Conservation (phyloP, 2,113 vertebrate genomes). For the Eolophus roseicapilla region DNA sequence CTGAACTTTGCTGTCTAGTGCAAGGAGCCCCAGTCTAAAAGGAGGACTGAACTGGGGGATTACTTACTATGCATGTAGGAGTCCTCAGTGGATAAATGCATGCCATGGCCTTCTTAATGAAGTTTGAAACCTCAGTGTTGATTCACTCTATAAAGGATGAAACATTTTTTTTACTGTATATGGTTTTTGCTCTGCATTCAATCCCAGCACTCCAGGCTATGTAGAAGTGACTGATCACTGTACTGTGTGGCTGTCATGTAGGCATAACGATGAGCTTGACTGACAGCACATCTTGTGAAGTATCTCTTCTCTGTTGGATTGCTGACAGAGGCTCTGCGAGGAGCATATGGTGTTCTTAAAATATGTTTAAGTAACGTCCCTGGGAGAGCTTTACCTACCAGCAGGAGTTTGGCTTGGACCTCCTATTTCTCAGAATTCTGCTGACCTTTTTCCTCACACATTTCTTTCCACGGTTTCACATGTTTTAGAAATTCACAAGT, state of each 20-base stretch:
- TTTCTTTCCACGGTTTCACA: slow-evolving; percentile 24
- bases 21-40: background rate
- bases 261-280: background rate
- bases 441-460: slow-evolving; percentile 21
- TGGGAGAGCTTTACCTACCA: slow-evolving; percentile 36
- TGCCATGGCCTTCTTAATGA: background rate
- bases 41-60: background rate
- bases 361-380: slow-evolving; percentile 16
- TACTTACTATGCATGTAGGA: background rate
- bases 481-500: slow-evolving; percentile 31
- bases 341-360: slow-evolving; percentile 59
- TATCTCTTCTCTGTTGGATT: background rate
- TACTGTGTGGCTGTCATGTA: background rate
- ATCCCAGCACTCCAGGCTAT: background rate
- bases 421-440: background rate
- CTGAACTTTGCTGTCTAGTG: background rate
- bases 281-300: background rate
- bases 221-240: background rate
- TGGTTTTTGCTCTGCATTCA: background rate
- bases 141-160: background rate
- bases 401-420: slow-evolving; percentile 23
- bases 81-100: background rate
- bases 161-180: background rate
- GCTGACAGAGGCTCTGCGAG: slow-evolving; percentile 3
- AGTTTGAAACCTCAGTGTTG: background rate